Percentiles rank a stretch among this genome's conserved stretches.
These are phyloP conservation scores for Azorinus chamasolen DNA, from an alignment of 2,888 invertebrate species.

Conservation along the genomic window DNA sequence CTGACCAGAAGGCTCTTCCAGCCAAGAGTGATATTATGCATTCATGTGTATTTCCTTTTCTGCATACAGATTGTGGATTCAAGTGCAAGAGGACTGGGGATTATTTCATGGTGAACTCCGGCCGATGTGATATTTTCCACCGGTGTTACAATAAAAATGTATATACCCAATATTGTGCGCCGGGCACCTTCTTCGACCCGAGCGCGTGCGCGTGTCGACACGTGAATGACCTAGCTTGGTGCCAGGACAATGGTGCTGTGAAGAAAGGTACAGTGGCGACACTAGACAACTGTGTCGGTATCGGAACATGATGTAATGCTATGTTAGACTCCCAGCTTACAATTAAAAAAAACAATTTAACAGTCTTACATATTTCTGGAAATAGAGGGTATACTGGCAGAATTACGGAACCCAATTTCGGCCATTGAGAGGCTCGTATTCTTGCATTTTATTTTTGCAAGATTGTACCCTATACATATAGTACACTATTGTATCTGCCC, in stretches of 20 bases:
- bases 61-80: slow-evolving; percentile 48
- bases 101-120: slow-evolving; percentile 45
- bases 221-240: slow-evolving; percentile 38
- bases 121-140: slow-evolving; percentile 58
- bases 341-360: no score
- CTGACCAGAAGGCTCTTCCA: no score
- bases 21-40: no score
- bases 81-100: slow-evolving; percentile 26
- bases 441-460: no score
- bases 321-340: no score
- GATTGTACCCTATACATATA: no score
- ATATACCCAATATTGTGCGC: slow-evolving; percentile 48
- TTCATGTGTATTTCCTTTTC: not conserved
- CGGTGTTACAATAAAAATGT: slow-evolving; percentile 31
- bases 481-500: no score
- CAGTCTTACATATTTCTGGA: no score
- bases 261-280: not conserved
- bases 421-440: no score
- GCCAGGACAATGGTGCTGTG: slow-evolving; percentile 41
- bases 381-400: no score
- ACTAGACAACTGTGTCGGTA: not conserved
- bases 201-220: slow-evolving; percentile 42
- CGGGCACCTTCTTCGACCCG: slow-evolving; percentile 59
- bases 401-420: no score
- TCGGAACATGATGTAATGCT: no score